These are phyloP conservation scores for Caranx ignobilis DNA, from an alignment of 2,113 vertebrate genomes.

Conservation along the genomic window DNA sequence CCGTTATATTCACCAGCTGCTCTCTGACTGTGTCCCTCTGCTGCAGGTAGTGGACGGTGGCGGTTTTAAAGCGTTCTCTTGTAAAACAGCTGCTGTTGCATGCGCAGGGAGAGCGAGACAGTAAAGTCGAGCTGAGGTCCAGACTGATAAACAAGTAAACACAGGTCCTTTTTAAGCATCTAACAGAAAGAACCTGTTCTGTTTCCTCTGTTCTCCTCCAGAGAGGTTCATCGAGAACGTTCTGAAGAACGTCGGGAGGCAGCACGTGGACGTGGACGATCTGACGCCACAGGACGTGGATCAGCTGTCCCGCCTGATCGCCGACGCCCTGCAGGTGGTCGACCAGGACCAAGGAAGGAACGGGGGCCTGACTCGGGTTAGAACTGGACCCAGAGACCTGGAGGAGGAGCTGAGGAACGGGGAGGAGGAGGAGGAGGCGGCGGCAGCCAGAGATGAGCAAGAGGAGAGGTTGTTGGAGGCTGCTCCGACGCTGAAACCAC, in stretches of 20 bases:
- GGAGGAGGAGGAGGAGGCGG: slow-evolving; percentile 29
- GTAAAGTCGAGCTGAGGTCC: too few species aligned
- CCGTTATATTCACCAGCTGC: too few species aligned
- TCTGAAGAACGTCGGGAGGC: slow-evolving; percentile 85
- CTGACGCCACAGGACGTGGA: slow-evolving; percentile 84
- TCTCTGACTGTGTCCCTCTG: too few species aligned
- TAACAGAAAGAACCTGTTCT: too few species aligned
- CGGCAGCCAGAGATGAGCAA: slow-evolving; percentile 26
- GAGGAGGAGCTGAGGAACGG: slow-evolving; percentile 34
- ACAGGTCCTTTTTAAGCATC: not conserved
- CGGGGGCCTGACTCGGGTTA: slow-evolving; percentile 2
- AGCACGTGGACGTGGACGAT: slow-evolving; percentile 82
- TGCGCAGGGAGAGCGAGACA: too few species aligned
- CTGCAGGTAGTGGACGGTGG: too few species aligned
- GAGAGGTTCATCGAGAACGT: slow-evolving; percentile 88
- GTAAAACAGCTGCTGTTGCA: too few species aligned
- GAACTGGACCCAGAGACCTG: slow-evolving; percentile 64
- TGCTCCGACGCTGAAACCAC: slow-evolving; percentile 44
- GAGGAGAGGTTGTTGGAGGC: slow-evolving; percentile 19
- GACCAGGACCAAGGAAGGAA: slow-evolving; percentile 55
- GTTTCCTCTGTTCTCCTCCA: slow-evolving; percentile 55
- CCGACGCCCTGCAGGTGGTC: slow-evolving; percentile 81
- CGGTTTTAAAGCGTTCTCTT: too few species aligned
- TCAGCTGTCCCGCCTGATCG: slow-evolving; percentile 83
- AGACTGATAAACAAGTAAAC: not conserved